Evolutionary conservation across 2,888 invertebrate genomes (phyloP).

Genomic region (Heteropelma amictum): DNA sequence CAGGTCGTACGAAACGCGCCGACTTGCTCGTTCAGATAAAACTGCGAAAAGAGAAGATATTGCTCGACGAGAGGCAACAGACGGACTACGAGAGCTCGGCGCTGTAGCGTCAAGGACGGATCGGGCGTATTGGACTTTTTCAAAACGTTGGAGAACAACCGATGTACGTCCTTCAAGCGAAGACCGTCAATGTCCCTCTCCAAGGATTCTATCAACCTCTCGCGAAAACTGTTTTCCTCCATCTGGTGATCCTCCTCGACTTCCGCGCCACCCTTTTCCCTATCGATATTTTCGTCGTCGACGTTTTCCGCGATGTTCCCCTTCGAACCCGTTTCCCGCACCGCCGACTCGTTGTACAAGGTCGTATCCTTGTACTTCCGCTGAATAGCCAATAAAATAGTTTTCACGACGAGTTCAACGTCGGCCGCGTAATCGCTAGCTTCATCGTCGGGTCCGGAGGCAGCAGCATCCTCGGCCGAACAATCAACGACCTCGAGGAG

Average conservation of each 20-base stretch:
- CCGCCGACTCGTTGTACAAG: constrained; percentile 71
- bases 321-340: constrained; percentile 70
- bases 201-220: constrained; percentile 83
- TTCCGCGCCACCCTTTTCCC: too few relatives aligned
- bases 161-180: constrained; percentile 78
- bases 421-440: constrained; percentile 54
- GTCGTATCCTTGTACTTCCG: constrained; percentile 80
- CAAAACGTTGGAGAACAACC: constrained; percentile 69
- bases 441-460: constrained; percentile 66
- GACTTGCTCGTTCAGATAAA: constrained; percentile 88
- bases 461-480: not conserved
- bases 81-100: constrained; percentile 75
- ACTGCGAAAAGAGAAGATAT: constrained; percentile 86
- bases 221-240: constrained; percentile 84
- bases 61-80: constrained; percentile 88
- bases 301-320: constrained; percentile 73
- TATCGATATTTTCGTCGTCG: constrained; percentile 68
- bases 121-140: constrained; percentile 58
- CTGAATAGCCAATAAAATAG: constrained; percentile 81
- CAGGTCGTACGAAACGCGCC: constrained; percentile 88
- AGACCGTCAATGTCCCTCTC: constrained; percentile 81
- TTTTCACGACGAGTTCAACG: constrained; percentile 79
- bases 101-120: constrained; percentile 16
- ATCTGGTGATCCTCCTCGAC: constrained; percentile 80
- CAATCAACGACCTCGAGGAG: constrained; percentile 69